Evolutionary conservation across 2,888 invertebrate species (phyloP), one percentile per base, ranked within the genome.

Genomic region (Clusia tigrina): DNA sequence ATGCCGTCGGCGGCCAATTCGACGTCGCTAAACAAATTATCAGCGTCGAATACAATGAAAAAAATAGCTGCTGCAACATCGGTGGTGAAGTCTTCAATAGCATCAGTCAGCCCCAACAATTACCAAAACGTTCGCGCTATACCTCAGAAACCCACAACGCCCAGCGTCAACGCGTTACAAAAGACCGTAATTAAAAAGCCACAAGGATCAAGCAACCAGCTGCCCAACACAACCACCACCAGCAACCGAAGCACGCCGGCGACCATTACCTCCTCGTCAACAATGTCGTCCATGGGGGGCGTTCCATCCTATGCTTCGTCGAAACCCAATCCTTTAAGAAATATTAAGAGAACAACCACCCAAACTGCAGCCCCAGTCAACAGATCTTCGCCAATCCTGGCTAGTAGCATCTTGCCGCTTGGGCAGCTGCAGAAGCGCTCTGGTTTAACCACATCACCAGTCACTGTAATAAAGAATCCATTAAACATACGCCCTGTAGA

Each of bases 401-500:
- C 32, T 20, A 32, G 25, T 23, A 46, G 42, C 52, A 22, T 51
- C 1, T 23, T 46, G 52, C 24, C 25, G 42, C 42, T 17, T 3
- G 10, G 3, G n/a, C 42, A 42, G n/a, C n/a, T 42, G 42, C 48
- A 48, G 22, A 48, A 48, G 15, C 48, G 22, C 18, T 17, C 6
- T 32, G 23, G 62, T 18, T 15, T 64, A 2, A 10, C 63, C 12
- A 0, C 62, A 2, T 32, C 67, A 9, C 37, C 62, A 23, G n/a
- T 63, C 22, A 18, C 62, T 1, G 9, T 46, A n/a, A 32, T 48
- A 17, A 65, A 63, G 17, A 70, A 63, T 56, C 61, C 67, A 18
- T 63, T 68, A 17, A 70, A 69, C 60, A 67, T 69, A 55, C 60
- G 67, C 17, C 67, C 69, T 20, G 65, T 69, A 9, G 65, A 67